These are phyloP conservation scores for Montipora cactus DNA, from an alignment of 64 coral and sea anemone species.

Conservation along the genomic window DNA sequence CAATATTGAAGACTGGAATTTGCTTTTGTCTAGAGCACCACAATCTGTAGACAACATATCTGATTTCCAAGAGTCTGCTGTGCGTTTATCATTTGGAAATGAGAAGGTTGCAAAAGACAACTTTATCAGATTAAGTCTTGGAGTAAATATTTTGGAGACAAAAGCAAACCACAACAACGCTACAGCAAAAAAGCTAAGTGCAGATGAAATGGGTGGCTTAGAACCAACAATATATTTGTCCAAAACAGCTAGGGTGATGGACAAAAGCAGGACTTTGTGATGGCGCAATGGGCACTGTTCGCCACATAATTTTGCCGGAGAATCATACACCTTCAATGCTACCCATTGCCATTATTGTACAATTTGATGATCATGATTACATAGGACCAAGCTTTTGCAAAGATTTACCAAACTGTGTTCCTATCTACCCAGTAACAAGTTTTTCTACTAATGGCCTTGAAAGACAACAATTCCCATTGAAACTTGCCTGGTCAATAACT, in stretches of 20 bases:
- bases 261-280: constrained; percentile 34
- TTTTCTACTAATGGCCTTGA: constrained; percentile 4
- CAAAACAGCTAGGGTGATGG: constrained; percentile 33
- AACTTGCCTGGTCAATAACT: not conserved
- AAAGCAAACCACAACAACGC: constrained; percentile 44
- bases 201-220: constrained; percentile 70
- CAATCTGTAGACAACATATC: constrained; percentile 27
- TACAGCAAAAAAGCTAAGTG: constrained; percentile 36
- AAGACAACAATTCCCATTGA: constrained; percentile 34
- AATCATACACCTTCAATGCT: constrained; percentile 18
- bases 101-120: constrained; percentile 65
- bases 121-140: constrained; percentile 37
- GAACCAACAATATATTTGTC: constrained; percentile 54
- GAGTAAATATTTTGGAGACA: constrained; percentile 35
- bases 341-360: constrained; percentile 38
- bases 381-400: constrained; percentile 33
- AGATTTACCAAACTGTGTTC: constrained; percentile 3
- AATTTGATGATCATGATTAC: constrained; percentile 36
- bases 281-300: constrained; percentile 40
- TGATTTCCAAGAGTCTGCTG: constrained; percentile 6
- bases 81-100: constrained; percentile 63
- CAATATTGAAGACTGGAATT: constrained; percentile 54
- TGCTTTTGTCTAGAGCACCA: constrained; percentile 60
- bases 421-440: constrained; percentile 12
- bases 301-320: constrained; percentile 17